A percentile compares a stretch with the other conserved stretches of the same genome.
Conservation (phyloP, 2,113 vertebrate species). For the Urocynchramus pylzowi region DNA sequence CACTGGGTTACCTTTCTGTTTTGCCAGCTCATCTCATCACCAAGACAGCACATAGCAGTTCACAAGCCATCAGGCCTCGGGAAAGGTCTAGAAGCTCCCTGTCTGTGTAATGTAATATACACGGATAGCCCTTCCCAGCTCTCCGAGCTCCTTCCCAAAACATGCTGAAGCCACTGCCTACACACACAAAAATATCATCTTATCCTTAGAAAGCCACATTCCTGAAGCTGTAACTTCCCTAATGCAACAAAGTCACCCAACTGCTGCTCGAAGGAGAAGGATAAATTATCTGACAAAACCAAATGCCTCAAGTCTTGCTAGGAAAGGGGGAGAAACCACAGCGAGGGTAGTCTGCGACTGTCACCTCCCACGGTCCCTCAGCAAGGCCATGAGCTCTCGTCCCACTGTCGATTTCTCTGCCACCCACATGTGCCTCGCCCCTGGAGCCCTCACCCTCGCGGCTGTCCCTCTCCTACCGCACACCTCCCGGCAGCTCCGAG, state of each 20-base stretch:
- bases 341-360: background rate
- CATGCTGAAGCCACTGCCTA: background rate
- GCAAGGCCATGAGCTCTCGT: background rate
- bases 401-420: background rate
- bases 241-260: background rate
- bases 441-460: background rate
- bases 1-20: background rate
- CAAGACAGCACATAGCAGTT: background rate
- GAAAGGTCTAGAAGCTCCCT: background rate
- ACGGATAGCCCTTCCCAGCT: fast-evolving
- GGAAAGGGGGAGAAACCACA: background rate
- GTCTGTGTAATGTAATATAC: fast-evolving
- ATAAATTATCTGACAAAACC: background rate
- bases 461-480: background rate
- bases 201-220: background rate
- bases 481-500: background rate
- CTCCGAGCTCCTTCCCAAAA: background rate
- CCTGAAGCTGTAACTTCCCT: background rate
- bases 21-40: background rate
- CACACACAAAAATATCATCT: background rate
- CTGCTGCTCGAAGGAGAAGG: background rate
- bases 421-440: no score
- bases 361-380: background rate
- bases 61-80: background rate
- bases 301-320: background rate